Conservation (phyloP, 2,113 vertebrate species). For the Circaetus cinerascens region DNA sequence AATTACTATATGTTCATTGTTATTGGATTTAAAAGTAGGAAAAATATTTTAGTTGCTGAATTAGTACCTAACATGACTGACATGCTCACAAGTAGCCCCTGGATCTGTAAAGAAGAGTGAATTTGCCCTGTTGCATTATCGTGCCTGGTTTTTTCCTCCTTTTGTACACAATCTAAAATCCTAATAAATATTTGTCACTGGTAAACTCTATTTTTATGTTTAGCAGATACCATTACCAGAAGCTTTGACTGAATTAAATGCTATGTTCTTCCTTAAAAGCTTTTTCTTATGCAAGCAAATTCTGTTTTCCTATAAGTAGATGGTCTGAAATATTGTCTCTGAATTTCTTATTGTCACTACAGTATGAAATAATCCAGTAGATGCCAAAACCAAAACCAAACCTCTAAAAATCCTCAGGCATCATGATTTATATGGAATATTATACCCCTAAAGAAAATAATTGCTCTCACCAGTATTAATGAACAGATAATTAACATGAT, state of each 20-base stretch:
- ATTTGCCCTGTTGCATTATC: not conserved
- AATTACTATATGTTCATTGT: too few species aligned
- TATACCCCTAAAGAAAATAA: slow-evolving; percentile 24
- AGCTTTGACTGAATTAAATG: not conserved
- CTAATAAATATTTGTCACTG: not conserved
- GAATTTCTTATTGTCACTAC: not conserved
- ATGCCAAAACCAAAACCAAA: not conserved
- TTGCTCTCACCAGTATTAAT: slow-evolving; percentile 16
- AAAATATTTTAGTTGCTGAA: not conserved
- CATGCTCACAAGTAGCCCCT: not conserved
- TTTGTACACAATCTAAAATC: not conserved
- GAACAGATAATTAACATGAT: slow-evolving; percentile 24
- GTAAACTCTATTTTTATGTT: not conserved
- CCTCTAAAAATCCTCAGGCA: not conserved
- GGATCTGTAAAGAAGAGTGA: not conserved
- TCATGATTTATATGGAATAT: not conserved
- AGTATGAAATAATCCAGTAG: not conserved
- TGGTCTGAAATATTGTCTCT: not conserved
- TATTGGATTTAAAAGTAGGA: too few species aligned
- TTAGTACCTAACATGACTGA: not conserved
- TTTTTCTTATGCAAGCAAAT: not conserved
- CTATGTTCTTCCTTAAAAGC: not conserved
- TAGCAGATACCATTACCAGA: not conserved
- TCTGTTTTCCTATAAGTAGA: not conserved
- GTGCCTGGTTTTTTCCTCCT: not conserved